A percentile compares a stretch with the other conserved stretches of the same genome.
Conservation (phyloP, 1,140 invertebrate genomes). For the Lordiphosa stackelbergi region DNA sequence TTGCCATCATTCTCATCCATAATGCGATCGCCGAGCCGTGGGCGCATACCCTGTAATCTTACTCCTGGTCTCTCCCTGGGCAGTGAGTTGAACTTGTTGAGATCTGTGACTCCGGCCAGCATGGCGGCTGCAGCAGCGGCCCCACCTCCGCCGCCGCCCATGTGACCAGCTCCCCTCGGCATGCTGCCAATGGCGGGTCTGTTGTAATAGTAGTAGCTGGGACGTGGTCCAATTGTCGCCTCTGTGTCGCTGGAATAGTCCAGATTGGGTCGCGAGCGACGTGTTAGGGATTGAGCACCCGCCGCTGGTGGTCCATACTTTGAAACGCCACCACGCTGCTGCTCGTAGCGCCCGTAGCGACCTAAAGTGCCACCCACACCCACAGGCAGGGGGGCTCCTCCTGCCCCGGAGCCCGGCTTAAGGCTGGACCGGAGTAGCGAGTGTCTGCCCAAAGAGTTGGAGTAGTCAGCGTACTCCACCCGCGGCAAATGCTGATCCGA, state of each 20-base stretch:
- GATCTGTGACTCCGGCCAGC: slow-evolving; percentile 60
- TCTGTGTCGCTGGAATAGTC: slow-evolving; percentile 97
- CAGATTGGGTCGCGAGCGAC: slow-evolving; percentile 85
- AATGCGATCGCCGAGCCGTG: slow-evolving; percentile 76
- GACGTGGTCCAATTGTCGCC: slow-evolving; percentile 87
- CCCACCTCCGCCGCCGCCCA: slow-evolving; percentile 32
- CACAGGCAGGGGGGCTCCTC: slow-evolving; percentile 50
- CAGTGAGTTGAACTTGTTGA: slow-evolving; percentile 84
- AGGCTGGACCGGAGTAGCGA: slow-evolving; percentile 86
- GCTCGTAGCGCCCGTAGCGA: slow-evolving; percentile 75
- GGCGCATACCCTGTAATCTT: slow-evolving; percentile 64
- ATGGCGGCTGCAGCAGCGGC: slow-evolving; percentile 69
- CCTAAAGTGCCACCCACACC: slow-evolving; percentile 75
- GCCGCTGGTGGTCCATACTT: slow-evolving; percentile 68
- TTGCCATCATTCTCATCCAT: slow-evolving; percentile 90
- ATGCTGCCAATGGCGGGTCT: slow-evolving; percentile 78
- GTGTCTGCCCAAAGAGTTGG: slow-evolving; percentile 83
- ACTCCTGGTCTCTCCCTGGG: slow-evolving; percentile 84
- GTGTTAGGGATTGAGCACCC: slow-evolving; percentile 79
- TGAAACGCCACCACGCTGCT: slow-evolving; percentile 50
- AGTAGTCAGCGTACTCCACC: slow-evolving; percentile 86
- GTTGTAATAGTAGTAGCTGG: slow-evolving; percentile 87
- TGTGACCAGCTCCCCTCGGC: slow-evolving; percentile 78
- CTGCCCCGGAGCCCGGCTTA: slow-evolving; percentile 80
- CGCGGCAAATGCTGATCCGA: slow-evolving; percentile 90